These are phyloP conservation scores for Iselma pallidipennis DNA, from an alignment of 2,888 invertebrate species.

Conservation along the genomic window DNA sequence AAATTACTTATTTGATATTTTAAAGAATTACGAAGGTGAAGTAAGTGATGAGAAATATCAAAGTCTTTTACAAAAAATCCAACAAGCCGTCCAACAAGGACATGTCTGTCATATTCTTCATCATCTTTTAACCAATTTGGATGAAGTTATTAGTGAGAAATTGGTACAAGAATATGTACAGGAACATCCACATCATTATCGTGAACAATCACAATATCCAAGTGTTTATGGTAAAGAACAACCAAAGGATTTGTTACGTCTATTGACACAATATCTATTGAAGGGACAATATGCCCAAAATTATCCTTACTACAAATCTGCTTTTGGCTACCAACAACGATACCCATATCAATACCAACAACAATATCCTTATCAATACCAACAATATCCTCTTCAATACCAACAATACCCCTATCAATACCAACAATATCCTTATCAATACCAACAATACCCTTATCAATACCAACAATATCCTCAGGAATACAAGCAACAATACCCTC, in stretches of 20 bases:
- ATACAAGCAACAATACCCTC: background rate
- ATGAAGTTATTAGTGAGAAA: background rate
- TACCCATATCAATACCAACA: too few species aligned
- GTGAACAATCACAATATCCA: background rate
- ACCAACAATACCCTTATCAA: background rate
- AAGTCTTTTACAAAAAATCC: background rate
- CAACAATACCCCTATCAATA: too few species aligned
- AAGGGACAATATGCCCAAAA: background rate
- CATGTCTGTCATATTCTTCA: background rate
- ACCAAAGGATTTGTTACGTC: background rate
- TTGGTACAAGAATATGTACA: background rate
- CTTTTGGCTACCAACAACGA: too few species aligned
- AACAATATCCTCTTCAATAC: too few species aligned
- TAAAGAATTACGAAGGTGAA: background rate
- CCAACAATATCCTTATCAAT: background rate
- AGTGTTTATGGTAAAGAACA: background rate
- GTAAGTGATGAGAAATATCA: background rate
- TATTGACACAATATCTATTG: background rate
- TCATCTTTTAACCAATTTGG: background rate
- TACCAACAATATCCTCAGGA: background rate
- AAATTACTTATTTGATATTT: background rate
- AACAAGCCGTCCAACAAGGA: background rate
- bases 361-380: too few species aligned
- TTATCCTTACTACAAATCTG: background rate
- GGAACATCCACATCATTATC: background rate